Base-by-base conservation (phyloP, 1,140 invertebrate genomes). In the Polyergus mexicanus region DNA sequence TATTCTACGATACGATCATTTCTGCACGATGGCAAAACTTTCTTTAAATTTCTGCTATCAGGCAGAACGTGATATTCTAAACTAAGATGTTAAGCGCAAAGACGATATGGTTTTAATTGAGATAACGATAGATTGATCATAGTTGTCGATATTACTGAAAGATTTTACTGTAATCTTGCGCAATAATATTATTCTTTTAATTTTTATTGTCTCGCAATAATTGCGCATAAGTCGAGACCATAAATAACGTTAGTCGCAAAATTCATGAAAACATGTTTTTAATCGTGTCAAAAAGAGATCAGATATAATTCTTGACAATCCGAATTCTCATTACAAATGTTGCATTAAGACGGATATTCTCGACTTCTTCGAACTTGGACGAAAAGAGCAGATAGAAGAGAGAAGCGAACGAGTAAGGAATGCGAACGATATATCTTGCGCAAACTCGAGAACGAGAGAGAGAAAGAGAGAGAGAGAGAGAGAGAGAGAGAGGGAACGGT, bases 371-470 rank as follows among this genome's bases (percentile, higher is more conserved):
- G 28, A 54, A 68, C n/a, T 38, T 32, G 44, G 5, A 68, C 8
- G 44, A 13, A 22, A 65, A 25, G 44, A 16, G n/a, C 44, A 13
- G 44, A 54, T 68, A 66, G n/a, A 68, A 78, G 28, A 68, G 68
- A 78, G n/a, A 13, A 5, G n/a, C 28, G 41, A 78, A 22, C 22
- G 63, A 68, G 44, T 25, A 47, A 32, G 60, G 58, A 77, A 77
- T 65, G 58, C n/a, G 38, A 65, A 28, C 75, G 41, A 65, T 69
- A 69, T 80, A 80, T 69, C 32, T 69, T 19, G 38, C 58, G 75
- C 19, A 13, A 44, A 76, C 38, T 41, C 19, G 19, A 32, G 51
- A 66, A 41, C 47, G 10, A 44, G 10, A 44, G 41, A 41, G 16
- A 16, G 47, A 51, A 16, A 51, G 47, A 44, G 54, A 68, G 44